phyloP scores from a whole-genome alignment of 2,888 invertebrate genomes.

The Crossocerus cetratus region DNA sequence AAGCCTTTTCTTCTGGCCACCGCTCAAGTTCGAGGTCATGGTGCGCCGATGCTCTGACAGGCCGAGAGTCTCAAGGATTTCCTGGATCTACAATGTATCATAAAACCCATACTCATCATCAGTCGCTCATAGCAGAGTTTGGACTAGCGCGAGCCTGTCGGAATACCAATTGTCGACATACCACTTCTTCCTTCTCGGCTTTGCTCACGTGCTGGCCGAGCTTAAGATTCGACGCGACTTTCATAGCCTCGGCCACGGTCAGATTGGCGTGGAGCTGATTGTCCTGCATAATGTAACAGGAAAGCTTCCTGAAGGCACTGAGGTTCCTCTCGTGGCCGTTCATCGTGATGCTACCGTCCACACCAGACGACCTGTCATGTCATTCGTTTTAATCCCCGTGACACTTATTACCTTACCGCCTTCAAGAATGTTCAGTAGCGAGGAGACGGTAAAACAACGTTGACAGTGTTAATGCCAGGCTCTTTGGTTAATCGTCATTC shows the following conservation, averaged over 20 bases:
- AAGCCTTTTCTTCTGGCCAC: constrained; percentile 96
- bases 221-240: constrained; percentile 93
- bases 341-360: constrained; percentile 90
- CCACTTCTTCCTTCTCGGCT: constrained; percentile 89
- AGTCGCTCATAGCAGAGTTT: background rate
- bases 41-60: constrained; percentile 92
- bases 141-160: background rate
- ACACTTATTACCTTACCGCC: too few relatives aligned
- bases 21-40: constrained; percentile 93
- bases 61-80: constrained; percentile 93
- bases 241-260: constrained; percentile 96
- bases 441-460: too few relatives aligned
- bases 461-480: too few relatives aligned
- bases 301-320: constrained; percentile 92
- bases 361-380: constrained; percentile 84
- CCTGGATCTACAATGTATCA: constrained; percentile 84
- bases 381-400: background rate
- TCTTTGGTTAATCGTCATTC: too few relatives aligned
- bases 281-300: constrained; percentile 98
- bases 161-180: constrained; percentile 68
- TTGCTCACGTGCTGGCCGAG: constrained; percentile 85
- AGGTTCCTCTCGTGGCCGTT: constrained; percentile 90
- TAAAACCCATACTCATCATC: background rate
- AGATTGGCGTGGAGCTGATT: constrained; percentile 94
- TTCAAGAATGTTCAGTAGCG: too few relatives aligned